A percentile compares a stretch with the other conserved stretches of the same genome.
Conservation (phyloP, 1,140 invertebrate species). For the Microplitis mediator region DNA sequence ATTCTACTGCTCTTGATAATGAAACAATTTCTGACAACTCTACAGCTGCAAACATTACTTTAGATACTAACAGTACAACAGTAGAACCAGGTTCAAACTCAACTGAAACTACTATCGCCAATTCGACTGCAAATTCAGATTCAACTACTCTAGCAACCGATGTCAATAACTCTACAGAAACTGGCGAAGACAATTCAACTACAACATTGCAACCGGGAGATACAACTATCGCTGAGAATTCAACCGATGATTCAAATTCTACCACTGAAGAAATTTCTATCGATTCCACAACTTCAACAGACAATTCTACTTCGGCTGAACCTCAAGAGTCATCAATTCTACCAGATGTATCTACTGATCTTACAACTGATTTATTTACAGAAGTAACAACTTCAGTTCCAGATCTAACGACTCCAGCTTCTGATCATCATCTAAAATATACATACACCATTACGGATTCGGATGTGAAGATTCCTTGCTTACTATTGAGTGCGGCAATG, state of each 20-base stretch:
- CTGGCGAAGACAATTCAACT: not conserved
- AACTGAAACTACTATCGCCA: too few relatives aligned
- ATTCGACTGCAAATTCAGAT: too few relatives aligned
- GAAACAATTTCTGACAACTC: too few relatives aligned
- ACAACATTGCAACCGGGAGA: too few relatives aligned
- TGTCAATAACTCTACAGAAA: not conserved
- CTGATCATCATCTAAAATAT: conserved; percentile 2
- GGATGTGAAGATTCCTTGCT: conserved; percentile 21
- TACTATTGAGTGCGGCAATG: conserved; percentile 33
- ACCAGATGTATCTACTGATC: not conserved
- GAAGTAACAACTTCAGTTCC: not conserved
- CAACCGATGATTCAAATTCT: not conserved
- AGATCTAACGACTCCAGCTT: not conserved
- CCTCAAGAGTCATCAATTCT: not conserved
- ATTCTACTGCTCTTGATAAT: too few relatives aligned
- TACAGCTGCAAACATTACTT: too few relatives aligned
- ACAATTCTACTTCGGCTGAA: not conserved
- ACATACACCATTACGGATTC: conserved; percentile 24
- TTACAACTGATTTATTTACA: not conserved
- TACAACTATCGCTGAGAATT: not conserved
- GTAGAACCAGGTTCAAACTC: too few relatives aligned
- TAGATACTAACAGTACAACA: too few relatives aligned
- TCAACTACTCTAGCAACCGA: too few relatives aligned
- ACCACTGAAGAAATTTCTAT: not conserved
- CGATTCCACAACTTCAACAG: not conserved